Percentiles rank a stretch among this genome's conserved stretches.
Conservation (phyloP, 2,888 invertebrate species). For the Cartodere bifasciata region DNA sequence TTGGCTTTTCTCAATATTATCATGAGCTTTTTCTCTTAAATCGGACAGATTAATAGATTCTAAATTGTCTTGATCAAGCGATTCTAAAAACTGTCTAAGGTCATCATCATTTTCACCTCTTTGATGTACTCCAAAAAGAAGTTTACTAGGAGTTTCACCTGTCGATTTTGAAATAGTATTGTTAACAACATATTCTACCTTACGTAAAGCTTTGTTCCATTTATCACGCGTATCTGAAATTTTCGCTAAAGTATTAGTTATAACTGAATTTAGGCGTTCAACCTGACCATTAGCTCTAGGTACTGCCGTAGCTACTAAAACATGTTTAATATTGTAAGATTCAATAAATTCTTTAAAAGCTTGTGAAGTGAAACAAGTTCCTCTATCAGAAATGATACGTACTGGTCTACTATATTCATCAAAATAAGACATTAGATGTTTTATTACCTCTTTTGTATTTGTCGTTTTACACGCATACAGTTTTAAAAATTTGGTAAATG, state of each 20-base stretch:
- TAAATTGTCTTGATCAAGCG: conserved; percentile 12
- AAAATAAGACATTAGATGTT: conserved; percentile 15
- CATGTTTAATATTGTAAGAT: conserved; percentile 7
- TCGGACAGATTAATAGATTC: too few species aligned
- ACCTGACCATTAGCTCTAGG: conserved; percentile 10
- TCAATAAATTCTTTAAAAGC: conserved; percentile 6
- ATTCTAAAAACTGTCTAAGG: conserved; percentile 12
- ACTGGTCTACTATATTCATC: conserved; percentile 4
- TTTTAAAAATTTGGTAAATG: conserved; percentile 20
- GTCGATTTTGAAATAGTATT: conserved; percentile 20
- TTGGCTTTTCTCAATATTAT: conserved; percentile 16
- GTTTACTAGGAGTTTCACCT: conserved; percentile 19
- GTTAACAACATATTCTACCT: conserved; percentile 17
- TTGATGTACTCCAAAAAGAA: conserved; percentile 22
- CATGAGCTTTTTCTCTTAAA: conserved; percentile 10
- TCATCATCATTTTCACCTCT: conserved; percentile 16
- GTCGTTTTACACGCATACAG: conserved; percentile 17
- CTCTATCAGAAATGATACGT: conserved; percentile 8
- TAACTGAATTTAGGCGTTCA: conserved; percentile 9
- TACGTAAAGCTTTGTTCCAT: conserved; percentile 16
- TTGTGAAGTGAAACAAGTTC: conserved; percentile 9
- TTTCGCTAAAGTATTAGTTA: conserved; percentile 5
- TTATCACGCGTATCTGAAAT: conserved; percentile 6
- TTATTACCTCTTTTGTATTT: conserved; percentile 13
- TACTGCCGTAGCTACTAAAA: conserved; percentile 5